Base-by-base conservation (phyloP, 2,888 invertebrate species). In the Scaptomyza cyrtandrae region DNA sequence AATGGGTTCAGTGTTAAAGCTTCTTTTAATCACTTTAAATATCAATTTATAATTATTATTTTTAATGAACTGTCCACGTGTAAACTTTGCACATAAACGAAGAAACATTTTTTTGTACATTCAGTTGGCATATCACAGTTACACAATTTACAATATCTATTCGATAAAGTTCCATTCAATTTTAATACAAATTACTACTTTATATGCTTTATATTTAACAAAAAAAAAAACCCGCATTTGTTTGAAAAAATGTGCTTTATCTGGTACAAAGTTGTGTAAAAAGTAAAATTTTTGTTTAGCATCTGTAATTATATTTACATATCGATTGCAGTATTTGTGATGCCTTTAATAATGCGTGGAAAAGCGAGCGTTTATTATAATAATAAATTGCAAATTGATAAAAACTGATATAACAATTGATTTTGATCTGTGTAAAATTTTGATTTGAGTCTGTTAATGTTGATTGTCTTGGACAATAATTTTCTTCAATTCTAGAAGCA, bases 31-130 rank as follows among this genome's bases (percentile, higher is more conserved):
- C 29, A 29, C 5, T 7, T 29, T 29, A 1, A 7, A 29, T 6
- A 29, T 29, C 5, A 29, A 24, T 24, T 3, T 24, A 24, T 24
- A 4, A 24, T 24, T 24, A 7, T 7, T 29, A 29, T 29, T 7
- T 7, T 29, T 7, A 29, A 29, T 29, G 6, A 46, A 19, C 59
- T 58, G 13, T 11, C 9, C 45, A 31, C 19, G 37, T 59, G n/a
- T 11, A 48, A 46, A 10, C 24, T 41, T 6, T 4, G 5, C 27
- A 37, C 10, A 9, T 11, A 27, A 4, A 19, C 33, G 13, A 3
- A 31, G 31, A 27, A 27, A 39, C 27, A 39, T 7, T 29, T 13
- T 6, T 16, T 39, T 31, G 16, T 13, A 49, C 49, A 49, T 49
- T 19, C 0, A 33, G 33, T 49, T 33, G 9, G 19, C 13, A 6